A percentile compares a stretch with the other conserved stretches of the same genome.
These are phyloP conservation scores for Calonectris borealis DNA, from an alignment of 2,113 vertebrate genomes.

Conservation along the genomic window DNA sequence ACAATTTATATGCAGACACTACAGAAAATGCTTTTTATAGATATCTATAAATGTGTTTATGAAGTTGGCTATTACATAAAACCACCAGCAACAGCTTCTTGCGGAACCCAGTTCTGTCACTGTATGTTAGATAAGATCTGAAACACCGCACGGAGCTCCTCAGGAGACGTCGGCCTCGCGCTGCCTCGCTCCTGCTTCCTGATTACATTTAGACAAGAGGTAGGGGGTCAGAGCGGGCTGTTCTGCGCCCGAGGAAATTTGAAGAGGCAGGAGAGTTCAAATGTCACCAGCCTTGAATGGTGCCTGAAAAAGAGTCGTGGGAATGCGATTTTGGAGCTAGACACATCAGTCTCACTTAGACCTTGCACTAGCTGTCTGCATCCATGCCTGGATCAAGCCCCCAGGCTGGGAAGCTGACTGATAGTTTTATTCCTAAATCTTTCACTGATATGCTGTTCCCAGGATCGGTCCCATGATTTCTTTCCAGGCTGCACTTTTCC, in stretches of 20 bases:
- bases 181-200: not conserved
- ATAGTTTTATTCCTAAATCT: not conserved
- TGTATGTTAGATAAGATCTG: conserved; percentile 31
- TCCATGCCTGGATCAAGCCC: not conserved
- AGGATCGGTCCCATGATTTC: not conserved
- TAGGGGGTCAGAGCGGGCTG: not conserved
- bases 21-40: not conserved
- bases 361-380: not conserved
- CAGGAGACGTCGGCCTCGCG: not conserved
- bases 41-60: not conserved
- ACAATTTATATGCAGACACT: not conserved
- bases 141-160: not conserved
- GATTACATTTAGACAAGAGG: not conserved
- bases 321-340: not conserved
- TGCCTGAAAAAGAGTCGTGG: not conserved
- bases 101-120: conserved; percentile 61
- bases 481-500: not conserved
- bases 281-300: not conserved
- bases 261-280: not conserved
- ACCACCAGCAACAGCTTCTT: conserved; percentile 21
- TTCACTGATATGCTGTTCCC: not conserved
- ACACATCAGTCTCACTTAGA: not conserved
- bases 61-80: conserved; percentile 47
- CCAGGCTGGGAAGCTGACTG: not conserved
- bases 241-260: not conserved